Evolutionary conservation across 1,140 invertebrate species (phyloP).

Genomic region (silkworm (Bombyx mori)): ASM3026992v2 NC_085116.1:11558001-11558500

Average conservation of each 20-base stretch:
- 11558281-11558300: conserved; percentile 6
- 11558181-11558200: conserved; percentile 35
- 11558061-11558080: conserved; percentile 30
- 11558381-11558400: conserved; percentile 71
- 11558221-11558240: conserved; percentile 5
- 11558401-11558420: conserved; percentile 68
- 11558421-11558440: conserved; percentile 68
- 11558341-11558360: conserved; percentile 69
- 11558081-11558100: conserved; percentile 30
- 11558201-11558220: conserved; percentile 20
- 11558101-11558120: conserved; percentile 35
- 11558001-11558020: conserved; percentile 63
- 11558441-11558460: conserved; percentile 70
- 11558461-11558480: conserved; percentile 70
- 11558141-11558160: conserved; percentile 7
- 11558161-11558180: conserved; percentile 15
- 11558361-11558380: conserved; percentile 71
- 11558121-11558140: conserved; percentile 39
- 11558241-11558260: neutral
- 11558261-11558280: conserved; percentile 10
- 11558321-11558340: conserved; percentile 38
- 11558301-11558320: conserved; percentile 56
- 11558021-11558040: conserved; percentile 45
- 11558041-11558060: conserved; percentile 38
- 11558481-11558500: conserved; percentile 58